Evolutionary conservation across 30 jellyfish, hydroid and myxozoan species (phyloP).

Genomic region (Hydra vulgaris): DNA sequence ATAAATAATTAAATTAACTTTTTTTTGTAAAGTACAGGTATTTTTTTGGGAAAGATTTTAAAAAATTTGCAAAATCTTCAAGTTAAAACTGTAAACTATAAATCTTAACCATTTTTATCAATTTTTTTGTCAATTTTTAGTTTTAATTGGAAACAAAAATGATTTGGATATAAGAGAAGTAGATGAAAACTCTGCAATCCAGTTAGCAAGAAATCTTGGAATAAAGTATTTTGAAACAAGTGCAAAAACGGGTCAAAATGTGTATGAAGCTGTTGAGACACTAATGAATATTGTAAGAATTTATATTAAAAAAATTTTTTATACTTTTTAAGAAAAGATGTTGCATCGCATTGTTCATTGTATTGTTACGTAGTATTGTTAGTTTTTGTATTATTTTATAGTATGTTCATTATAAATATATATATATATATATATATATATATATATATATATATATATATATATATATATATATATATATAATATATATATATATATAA

Average conservation of each 20-base stretch:
- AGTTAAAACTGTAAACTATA: not conserved
- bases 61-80: not conserved
- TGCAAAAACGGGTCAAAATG: conserved; percentile 81
- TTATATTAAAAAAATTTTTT: too few relatives aligned
- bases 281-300: conserved; percentile 59
- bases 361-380: too few relatives aligned
- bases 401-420: too few relatives aligned
- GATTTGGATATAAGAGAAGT: conserved; percentile 65
- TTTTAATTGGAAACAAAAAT: conserved; percentile 75
- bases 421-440: too few relatives aligned
- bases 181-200: conserved; percentile 65
- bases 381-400: too few relatives aligned
- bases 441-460: too few relatives aligned
- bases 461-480: too few relatives aligned
- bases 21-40: not conserved
- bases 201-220: conserved; percentile 74
- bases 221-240: conserved; percentile 81
- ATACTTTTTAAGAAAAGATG: too few relatives aligned
- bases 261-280: conserved; percentile 64
- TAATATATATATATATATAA: too few relatives aligned
- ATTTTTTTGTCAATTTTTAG: conserved; percentile 15
- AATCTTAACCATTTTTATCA: not conserved
- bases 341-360: too few relatives aligned
- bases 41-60: not conserved
- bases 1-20: not conserved